These are phyloP conservation scores for Camponotus vicinus DNA, from an alignment of 1,140 invertebrate species.

Conservation along the genomic window DNA sequence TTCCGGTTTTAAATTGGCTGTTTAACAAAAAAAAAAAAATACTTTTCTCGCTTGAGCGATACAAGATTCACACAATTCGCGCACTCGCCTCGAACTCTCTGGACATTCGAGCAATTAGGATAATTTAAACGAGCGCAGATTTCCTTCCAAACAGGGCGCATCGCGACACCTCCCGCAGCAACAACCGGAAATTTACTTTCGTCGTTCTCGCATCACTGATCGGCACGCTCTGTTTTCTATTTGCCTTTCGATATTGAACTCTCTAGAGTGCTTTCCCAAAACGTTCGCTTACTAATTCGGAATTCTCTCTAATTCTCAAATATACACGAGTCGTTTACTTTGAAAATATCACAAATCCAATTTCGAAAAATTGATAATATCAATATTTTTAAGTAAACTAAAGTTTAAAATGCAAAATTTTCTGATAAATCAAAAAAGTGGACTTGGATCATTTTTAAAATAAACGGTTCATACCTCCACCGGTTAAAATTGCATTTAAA, in stretches of 20 bases:
- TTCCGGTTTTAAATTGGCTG: background rate
- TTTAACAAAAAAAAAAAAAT: background rate
- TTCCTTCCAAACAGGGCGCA: conserved; percentile 25
- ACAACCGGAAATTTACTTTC: conserved; percentile 50
- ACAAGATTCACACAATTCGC: background rate
- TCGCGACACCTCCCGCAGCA: conserved; percentile 25
- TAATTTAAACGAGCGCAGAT: conserved; percentile 22
- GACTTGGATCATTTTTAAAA: too few relatives aligned
- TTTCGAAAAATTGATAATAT: too few relatives aligned
- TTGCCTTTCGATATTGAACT: conserved; percentile 5
- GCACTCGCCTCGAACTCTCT: background rate
- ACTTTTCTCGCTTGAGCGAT: background rate
- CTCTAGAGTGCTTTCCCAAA: background rate
- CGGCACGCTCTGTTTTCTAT: conserved; percentile 50
- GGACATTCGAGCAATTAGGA: conserved; percentile 37
- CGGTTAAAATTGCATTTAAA: too few relatives aligned
- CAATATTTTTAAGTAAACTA: too few relatives aligned
- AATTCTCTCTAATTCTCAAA: background rate
- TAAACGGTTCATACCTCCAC: too few relatives aligned
- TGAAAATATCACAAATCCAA: too few relatives aligned
- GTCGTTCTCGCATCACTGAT: conserved; percentile 51
- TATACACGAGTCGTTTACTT: too few relatives aligned
- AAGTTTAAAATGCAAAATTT: too few relatives aligned
- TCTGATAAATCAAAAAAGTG: too few relatives aligned
- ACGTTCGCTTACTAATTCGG: background rate